A percentile compares a stretch with the other conserved stretches of the same genome.
These are phyloP conservation scores for Spilogale gracilis DNA, from an alignment of 2,113 vertebrate genomes.

Conservation along the genomic window DNA sequence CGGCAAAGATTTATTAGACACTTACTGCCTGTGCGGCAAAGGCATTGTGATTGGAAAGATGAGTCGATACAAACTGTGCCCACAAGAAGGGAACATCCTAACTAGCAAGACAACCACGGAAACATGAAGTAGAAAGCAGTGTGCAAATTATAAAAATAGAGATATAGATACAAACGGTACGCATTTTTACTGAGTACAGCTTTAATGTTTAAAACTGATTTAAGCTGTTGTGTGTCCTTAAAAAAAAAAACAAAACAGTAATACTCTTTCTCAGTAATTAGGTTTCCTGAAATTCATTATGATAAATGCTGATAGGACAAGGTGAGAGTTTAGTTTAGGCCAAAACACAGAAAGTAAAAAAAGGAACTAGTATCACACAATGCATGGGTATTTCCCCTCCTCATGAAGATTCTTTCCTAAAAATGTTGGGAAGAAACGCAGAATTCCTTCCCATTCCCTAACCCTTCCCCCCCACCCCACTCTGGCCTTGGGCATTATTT, in stretches of 20 bases:
- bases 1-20: neutral
- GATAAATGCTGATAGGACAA: neutral
- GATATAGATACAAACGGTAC: neutral
- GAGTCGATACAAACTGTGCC: neutral
- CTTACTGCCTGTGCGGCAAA: neutral
- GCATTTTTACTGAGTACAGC: neutral
- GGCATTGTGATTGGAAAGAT: neutral
- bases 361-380: neutral
- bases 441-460: neutral
- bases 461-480: neutral
- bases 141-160: slow-evolving; percentile 32
- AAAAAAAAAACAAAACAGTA: neutral
- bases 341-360: neutral
- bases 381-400: neutral
- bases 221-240: neutral
- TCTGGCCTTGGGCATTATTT: neutral
- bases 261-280: neutral
- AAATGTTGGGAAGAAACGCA: neutral
- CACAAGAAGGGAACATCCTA: neutral
- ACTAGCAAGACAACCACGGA: neutral
- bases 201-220: slow-evolving; percentile 40
- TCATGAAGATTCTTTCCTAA: neutral
- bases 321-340: neutral
- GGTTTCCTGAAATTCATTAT: slow-evolving; percentile 34
- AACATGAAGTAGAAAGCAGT: neutral